phyloP scores from a whole-genome alignment of 2,113 vertebrate species.

The Gavia stellata region DNA sequence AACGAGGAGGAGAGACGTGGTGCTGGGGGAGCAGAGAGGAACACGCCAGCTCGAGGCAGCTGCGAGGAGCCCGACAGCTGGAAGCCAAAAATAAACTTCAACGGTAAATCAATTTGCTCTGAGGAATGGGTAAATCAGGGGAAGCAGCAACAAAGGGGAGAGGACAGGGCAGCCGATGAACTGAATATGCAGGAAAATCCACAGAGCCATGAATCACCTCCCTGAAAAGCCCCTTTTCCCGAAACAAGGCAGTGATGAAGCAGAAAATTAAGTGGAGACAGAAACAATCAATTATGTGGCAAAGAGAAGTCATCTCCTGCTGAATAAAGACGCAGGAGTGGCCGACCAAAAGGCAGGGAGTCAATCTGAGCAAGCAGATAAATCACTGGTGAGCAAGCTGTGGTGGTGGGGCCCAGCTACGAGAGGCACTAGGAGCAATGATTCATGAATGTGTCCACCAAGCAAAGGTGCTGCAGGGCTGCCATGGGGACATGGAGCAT shows the following conservation, averaged over 20 bases:
- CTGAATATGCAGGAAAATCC: not conserved
- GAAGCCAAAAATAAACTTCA: constrained; percentile 26
- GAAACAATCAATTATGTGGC: not conserved
- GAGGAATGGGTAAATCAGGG: not conserved
- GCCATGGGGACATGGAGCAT: not conserved
- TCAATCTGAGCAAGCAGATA: not conserved
- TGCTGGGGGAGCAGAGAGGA: not conserved
- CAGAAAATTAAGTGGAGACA: not conserved
- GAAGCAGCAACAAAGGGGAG: not conserved
- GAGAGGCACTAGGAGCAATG: not conserved
- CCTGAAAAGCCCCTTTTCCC: not conserved
- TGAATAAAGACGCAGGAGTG: not conserved
- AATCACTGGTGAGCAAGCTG: not conserved
- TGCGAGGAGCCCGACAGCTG: constrained; percentile 26
- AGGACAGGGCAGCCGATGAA: not conserved
- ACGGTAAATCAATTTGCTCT: not conserved
- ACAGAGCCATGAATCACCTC: constrained; percentile 37
- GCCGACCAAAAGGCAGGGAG: not conserved
- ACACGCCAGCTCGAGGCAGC: not conserved
- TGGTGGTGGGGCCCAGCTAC: not conserved
- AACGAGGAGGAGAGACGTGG: not conserved
- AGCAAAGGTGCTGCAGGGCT: not conserved
- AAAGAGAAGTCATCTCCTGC: not conserved
- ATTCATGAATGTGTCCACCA: fast-evolving
- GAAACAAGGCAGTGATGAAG: not conserved